Conservation (phyloP, 2,113 vertebrate genomes). For the Calidris pygmaea region DNA sequence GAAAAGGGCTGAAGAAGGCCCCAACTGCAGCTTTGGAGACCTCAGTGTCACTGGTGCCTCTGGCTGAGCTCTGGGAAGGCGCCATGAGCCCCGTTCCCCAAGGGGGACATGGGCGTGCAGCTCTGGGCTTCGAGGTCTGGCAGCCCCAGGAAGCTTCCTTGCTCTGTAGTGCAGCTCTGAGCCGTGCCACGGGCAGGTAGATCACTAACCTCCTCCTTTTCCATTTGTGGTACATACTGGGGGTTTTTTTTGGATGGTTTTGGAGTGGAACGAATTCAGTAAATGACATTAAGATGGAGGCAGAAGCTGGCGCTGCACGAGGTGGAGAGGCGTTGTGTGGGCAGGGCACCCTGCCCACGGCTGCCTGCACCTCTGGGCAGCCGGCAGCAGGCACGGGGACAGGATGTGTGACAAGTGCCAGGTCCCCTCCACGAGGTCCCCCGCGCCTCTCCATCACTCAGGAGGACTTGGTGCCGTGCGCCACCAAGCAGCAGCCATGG, state of each 20-base stretch:
- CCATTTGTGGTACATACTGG: rapidly evolving
- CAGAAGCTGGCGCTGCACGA: neutral
- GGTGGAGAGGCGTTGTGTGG: rapidly evolving
- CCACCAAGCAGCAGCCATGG: neutral
- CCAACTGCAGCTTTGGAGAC: too few species aligned
- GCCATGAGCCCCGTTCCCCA: rapidly evolving
- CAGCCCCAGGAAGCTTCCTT: neutral
- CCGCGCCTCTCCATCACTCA: rapidly evolving
- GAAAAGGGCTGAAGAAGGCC: neutral
- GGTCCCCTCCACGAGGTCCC: rapidly evolving
- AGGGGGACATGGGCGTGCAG: rapidly evolving
- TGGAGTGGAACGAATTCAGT: neutral
- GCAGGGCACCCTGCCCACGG: neutral
- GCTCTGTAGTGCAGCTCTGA: neutral
- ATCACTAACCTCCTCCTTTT: neutral
- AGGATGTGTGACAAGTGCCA: neutral
- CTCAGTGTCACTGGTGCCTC: neutral
- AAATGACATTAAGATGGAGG: neutral
- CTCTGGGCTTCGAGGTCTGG: neutral
- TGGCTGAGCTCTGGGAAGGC: neutral
- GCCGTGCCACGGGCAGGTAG: rapidly evolving
- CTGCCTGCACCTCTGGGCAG: neutral
- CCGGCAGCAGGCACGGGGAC: neutral
- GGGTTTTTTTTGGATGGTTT: neutral
- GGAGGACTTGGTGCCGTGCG: rapidly evolving